A percentile compares a stretch with the other conserved stretches of the same genome.
These are phyloP conservation scores for Spicauda simplicius DNA, from an alignment of 2,888 invertebrate species.

Conservation along the genomic window DNA sequence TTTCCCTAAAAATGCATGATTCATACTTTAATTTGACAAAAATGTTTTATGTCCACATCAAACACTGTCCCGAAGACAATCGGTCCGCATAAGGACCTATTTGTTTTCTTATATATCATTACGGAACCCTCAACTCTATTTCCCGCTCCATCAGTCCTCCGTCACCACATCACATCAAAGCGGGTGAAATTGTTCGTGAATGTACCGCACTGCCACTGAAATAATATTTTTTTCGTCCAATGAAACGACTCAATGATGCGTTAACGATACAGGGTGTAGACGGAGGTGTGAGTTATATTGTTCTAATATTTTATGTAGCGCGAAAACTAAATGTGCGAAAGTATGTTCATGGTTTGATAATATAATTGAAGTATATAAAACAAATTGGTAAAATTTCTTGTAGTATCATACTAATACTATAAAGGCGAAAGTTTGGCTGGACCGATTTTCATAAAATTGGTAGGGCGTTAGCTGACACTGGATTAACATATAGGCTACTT, in stretches of 20 bases:
- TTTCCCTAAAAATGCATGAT: no score
- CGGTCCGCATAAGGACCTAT: no score
- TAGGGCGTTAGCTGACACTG: no score
- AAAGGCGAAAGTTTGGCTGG: no score
- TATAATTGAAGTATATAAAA: not conserved
- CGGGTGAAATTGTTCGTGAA: conserved; percentile 53
- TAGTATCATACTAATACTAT: no score
- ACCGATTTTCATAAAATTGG: no score
- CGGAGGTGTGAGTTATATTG: conserved; percentile 14
- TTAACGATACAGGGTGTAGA: conserved; percentile 27
- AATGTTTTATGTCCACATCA: no score
- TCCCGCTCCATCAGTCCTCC: conserved; percentile 25
- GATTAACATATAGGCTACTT: no score
- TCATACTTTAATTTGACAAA: no score
- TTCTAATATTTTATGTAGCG: conserved; percentile 3
- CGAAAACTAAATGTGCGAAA: not conserved
- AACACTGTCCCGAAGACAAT: no score
- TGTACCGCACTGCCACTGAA: conserved; percentile 39
- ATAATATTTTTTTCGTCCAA: conserved; percentile 37
- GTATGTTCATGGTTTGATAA: not conserved
- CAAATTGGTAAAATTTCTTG: no score
- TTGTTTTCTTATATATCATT: not conserved
- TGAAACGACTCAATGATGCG: conserved; percentile 35
- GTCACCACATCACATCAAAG: conserved; percentile 40
- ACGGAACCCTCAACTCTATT: conserved; percentile 7